Evolutionary conservation across 2,888 invertebrate species (phyloP).

Genomic region (Acanthosepion lycidas): DNA sequence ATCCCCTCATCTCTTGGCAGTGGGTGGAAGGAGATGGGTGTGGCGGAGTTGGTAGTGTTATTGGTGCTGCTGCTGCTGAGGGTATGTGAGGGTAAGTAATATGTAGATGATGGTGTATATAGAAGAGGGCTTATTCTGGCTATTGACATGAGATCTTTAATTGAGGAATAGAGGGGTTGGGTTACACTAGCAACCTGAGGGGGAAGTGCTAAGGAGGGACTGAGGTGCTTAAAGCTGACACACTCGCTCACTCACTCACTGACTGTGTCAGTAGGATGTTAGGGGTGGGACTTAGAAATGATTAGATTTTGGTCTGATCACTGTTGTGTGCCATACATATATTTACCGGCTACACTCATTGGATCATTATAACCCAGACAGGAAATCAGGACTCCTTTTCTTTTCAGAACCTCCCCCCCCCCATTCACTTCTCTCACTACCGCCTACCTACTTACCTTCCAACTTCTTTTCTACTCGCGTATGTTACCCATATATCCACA

Average conservation of each 20-base stretch:
- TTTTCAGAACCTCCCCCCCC: background rate
- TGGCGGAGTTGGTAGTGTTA: background rate
- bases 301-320: slow-evolving; percentile 33
- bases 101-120: slow-evolving; percentile 21
- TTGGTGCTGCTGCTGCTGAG: background rate
- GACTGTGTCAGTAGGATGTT: slow-evolving; percentile 20
- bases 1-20: slow-evolving; percentile 22
- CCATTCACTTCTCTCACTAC: background rate
- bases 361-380: slow-evolving; percentile 33
- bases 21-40: slow-evolving; percentile 4
- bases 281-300: slow-evolving; percentile 33
- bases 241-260: background rate
- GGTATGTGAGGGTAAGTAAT: slow-evolving; percentile 33
- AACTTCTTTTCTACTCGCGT: background rate
- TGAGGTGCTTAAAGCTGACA: background rate
- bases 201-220: slow-evolving; percentile 11
- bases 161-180: slow-evolving; percentile 33
- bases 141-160: slow-evolving; percentile 33
- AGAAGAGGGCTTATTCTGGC: slow-evolving; percentile 33
- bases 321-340: slow-evolving; percentile 33
- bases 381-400: slow-evolving; percentile 33
- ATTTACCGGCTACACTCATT: slow-evolving; percentile 23
- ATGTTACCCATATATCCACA: background rate
- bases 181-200: slow-evolving; percentile 4
- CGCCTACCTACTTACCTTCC: slow-evolving; percentile 16